Evolutionary conservation across 2,888 invertebrate genomes (phyloP).

Genomic region (Anagyrus pseudococci): DNA sequence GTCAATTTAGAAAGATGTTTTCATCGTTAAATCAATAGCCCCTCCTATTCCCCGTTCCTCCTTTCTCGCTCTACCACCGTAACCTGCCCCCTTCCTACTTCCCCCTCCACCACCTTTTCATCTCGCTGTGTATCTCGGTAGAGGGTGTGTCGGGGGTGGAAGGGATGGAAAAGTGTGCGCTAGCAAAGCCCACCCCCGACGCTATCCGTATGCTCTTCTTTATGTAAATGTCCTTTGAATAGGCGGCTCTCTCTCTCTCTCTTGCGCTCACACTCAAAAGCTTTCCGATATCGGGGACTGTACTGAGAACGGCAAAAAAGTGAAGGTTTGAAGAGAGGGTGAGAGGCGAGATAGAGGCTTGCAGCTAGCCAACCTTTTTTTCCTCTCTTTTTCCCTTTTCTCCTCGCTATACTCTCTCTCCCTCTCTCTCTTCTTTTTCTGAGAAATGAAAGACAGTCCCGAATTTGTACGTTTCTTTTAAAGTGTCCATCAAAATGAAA

Average conservation of each 20-base stretch:
- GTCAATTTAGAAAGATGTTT: constrained; percentile 28
- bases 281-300: neutral
- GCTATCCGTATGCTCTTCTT: constrained; percentile 7
- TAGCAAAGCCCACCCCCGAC: constrained; percentile 3
- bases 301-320: neutral
- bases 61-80: neutral
- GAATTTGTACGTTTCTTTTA: constrained; percentile 1
- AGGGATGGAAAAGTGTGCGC: constrained; percentile 1
- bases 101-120: too few species aligned
- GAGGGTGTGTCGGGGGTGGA: neutral
- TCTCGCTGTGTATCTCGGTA: neutral
- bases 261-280: neutral
- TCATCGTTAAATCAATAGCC: constrained; percentile 11
- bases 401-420: too few species aligned
- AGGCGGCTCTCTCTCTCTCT: too few species aligned
- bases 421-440: too few species aligned
- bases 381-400: too few species aligned
- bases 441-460: neutral
- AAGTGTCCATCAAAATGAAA: constrained; percentile 31
- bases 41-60: neutral
- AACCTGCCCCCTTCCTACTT: neutral
- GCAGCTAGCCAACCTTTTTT: too few species aligned
- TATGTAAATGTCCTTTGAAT: constrained; percentile 27
- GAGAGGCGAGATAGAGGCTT: too few species aligned
- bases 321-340: neutral